Conservation (phyloP, 35 echinoderm and acorn worm species). For the Hemicentrotus pulcherrimus region DNA sequence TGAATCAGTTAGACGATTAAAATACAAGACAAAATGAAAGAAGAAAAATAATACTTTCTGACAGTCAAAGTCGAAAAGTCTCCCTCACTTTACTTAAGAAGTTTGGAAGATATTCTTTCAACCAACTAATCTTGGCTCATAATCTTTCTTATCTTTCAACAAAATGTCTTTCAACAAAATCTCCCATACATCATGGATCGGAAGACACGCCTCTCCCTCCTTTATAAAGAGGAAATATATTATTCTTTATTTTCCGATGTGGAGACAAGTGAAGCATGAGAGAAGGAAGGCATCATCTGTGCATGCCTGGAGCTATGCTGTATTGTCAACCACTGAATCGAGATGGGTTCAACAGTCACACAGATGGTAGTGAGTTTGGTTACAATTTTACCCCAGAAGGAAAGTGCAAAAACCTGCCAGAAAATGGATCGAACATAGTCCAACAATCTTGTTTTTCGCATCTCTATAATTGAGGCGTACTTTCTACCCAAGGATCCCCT, state of each 20-base stretch:
- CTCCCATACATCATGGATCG: background rate
- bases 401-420: background rate
- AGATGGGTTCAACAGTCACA: background rate
- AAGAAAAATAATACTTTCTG: too few relatives aligned
- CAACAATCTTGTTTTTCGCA: slow-evolving; percentile 2
- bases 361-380: background rate
- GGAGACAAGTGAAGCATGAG: background rate
- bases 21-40: too few relatives aligned
- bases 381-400: background rate
- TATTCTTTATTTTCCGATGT: background rate
- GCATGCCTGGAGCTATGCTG: background rate
- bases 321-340: background rate
- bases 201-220: background rate
- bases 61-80: too few relatives aligned
- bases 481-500: background rate
- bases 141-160: too few relatives aligned
- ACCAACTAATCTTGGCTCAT: too few relatives aligned
- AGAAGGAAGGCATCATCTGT: background rate
- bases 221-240: background rate
- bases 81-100: too few relatives aligned
- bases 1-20: too few relatives aligned
- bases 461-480: background rate
- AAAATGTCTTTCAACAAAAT: background rate
- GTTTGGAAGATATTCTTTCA: too few relatives aligned
- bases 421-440: background rate